These are phyloP conservation scores for Noctua janthe DNA, from an alignment of 2,888 invertebrate species.

Conservation along the genomic window DNA sequence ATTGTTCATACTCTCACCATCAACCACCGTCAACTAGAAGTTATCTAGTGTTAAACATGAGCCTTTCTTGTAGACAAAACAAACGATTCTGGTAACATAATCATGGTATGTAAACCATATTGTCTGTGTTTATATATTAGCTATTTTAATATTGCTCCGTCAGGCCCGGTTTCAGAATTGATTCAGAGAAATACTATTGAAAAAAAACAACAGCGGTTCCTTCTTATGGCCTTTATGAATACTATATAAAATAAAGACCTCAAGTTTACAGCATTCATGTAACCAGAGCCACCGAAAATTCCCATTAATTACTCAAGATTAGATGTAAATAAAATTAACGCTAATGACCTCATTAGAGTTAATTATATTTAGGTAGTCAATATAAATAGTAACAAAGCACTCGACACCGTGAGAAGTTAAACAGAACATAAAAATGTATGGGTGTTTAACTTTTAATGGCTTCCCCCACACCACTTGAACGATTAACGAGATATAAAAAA, in stretches of 20 bases:
- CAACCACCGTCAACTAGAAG: neutral
- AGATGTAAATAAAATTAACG: slow-evolving; percentile 61
- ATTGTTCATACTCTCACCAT: neutral
- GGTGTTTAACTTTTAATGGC: slow-evolving; percentile 71
- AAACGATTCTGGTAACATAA: slow-evolving; percentile 7
- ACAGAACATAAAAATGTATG: slow-evolving; percentile 71
- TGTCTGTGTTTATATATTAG: neutral
- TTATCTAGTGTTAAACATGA: neutral
- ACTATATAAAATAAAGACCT: neutral
- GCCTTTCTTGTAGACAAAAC: slow-evolving; percentile 7
- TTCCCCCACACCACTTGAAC: slow-evolving; percentile 50
- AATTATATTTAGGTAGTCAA: slow-evolving; percentile 19
- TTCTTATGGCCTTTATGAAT: neutral
- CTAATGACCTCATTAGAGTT: slow-evolving; percentile 44
- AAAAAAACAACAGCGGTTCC: neutral
- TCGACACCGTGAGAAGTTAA: slow-evolving; percentile 74
- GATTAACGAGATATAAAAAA: slow-evolving; percentile 62
- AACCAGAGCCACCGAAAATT: slow-evolving; percentile 27
- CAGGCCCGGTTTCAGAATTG: neutral
- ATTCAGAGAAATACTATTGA: neutral
- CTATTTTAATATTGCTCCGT: neutral
- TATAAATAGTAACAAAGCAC: slow-evolving; percentile 66
- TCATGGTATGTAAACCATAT: neutral
- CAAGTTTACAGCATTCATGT: neutral
- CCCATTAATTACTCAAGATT: slow-evolving; percentile 48